phyloP scores from a whole-genome alignment of 1,140 invertebrate species.

The Drosophila busckii region DNA sequence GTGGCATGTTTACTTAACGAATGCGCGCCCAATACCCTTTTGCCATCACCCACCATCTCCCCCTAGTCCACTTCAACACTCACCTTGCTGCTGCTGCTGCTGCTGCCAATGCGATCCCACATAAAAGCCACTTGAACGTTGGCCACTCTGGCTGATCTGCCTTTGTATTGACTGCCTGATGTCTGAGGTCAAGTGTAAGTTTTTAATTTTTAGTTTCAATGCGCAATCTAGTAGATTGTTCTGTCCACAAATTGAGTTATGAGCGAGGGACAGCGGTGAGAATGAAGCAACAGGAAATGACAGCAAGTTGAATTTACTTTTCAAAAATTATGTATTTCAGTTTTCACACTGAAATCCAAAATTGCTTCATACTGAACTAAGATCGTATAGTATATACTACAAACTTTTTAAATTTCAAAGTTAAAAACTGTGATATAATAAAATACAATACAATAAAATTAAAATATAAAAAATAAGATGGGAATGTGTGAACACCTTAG shows the following conservation, averaged over 20 bases:
- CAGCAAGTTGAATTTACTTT: no score
- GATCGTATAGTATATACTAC: no score
- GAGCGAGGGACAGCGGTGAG: no score
- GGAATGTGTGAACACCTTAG: no score
- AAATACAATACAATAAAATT: no score
- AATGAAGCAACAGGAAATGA: no score
- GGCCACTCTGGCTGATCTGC: slow-evolving; percentile 37
- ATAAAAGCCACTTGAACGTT: slow-evolving; percentile 63
- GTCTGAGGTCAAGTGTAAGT: slow-evolving; percentile 65
- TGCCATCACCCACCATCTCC: slow-evolving; percentile 1
- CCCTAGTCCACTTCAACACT: not conserved
- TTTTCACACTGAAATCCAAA: no score
- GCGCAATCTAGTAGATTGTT: slow-evolving; percentile 18
- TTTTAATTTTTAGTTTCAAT: slow-evolving; percentile 44
- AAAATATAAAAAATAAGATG: no score
- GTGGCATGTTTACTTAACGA: slow-evolving; percentile 75
- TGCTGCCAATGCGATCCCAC: slow-evolving; percentile 2
- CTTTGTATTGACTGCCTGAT: slow-evolving; percentile 24
- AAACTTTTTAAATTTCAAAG: no score
- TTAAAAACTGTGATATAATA: no score
- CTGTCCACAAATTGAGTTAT: slow-evolving; percentile 41
- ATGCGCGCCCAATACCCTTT: slow-evolving; percentile 39
- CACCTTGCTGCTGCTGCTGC: not conserved
- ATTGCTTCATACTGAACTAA: no score
- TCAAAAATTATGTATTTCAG: no score